These are phyloP conservation scores for Xanthostigma xanthostigma DNA, from an alignment of 2,888 invertebrate species.

Conservation along the genomic window DNA sequence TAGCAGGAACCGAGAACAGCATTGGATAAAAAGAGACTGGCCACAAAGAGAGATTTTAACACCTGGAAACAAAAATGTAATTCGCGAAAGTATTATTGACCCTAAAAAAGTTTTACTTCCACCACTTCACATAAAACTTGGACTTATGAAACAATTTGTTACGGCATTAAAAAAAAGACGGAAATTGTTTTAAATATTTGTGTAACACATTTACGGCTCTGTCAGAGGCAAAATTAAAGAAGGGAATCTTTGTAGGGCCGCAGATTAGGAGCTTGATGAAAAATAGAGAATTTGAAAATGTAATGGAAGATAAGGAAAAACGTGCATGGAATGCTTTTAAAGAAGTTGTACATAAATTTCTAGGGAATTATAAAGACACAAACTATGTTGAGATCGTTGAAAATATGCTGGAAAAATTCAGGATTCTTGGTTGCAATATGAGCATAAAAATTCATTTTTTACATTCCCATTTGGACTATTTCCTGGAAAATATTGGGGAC, in stretches of 20 bases:
- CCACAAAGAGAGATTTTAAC: constrained; percentile 7
- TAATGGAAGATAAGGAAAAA: constrained; percentile 10
- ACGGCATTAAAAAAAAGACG: constrained; percentile 9
- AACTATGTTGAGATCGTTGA: constrained; percentile 12
- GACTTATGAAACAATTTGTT: constrained; percentile 17
- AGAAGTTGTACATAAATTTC: neutral
- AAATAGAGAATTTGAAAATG: constrained; percentile 10
- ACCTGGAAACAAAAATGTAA: constrained; percentile 9
- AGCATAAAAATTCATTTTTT: too few species aligned
- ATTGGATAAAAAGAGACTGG: constrained; percentile 14
- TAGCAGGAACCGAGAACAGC: constrained; percentile 15
- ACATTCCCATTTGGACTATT: constrained; percentile 21
- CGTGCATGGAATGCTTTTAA: constrained; percentile 9
- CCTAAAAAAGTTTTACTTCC: constrained; percentile 11
- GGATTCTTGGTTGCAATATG: constrained; percentile 19
- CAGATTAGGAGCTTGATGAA: constrained; percentile 13
- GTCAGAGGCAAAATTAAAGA: constrained; percentile 12
- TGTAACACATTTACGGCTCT: constrained; percentile 8
- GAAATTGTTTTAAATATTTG: constrained; percentile 12
- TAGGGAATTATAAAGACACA: constrained; percentile 6
- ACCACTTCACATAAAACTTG: constrained; percentile 17
- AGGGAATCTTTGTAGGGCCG: constrained; percentile 14
- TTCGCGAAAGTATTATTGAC: constrained; percentile 6
- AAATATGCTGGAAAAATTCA: constrained; percentile 14
- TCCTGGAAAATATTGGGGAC: constrained; percentile 22